Base-by-base conservation (phyloP, 2,888 invertebrate species). In the Habroteleia sp. region DNA sequence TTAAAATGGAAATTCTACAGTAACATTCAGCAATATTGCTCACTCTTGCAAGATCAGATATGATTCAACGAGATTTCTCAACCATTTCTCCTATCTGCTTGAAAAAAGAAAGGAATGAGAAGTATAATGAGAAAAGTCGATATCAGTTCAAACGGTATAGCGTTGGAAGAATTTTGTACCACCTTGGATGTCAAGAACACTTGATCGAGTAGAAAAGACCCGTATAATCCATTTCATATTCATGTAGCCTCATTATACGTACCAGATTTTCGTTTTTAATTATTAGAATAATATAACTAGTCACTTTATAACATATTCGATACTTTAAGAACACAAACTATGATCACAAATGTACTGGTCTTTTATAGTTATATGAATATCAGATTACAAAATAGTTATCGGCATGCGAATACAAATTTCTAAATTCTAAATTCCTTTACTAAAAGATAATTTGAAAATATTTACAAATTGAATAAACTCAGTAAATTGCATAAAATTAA, bases 41-140 rank as follows among this genome's bases (percentile, higher is more conserved):
- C 69, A 71, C 52, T 54, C 52, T 41, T 31, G 37, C 48, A 58
- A 58, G 16, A 58, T 50, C 37, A 5, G 17, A 33, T 31, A 10
- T 33, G 31, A 31, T 31, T 71, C 41, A 7, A 54, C 14, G 48
- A 37, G 20, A 33, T 41, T 37, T 31, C 35, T 37, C 62, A 48
- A 56, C 25, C 48, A 29, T 52, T 58, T 41, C 20, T 11, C 5
- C 14, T 11, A 14, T 46, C 16, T 23, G 42, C 33, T 65, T 10
- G 4, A 7, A 48, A 50, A 65, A 54, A 41, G 54, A 68, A 56
- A 35, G 48, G 31, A 46, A 48, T 14, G 27, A 37, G n/a, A 72
- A 17, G 14, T 33, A 73, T 76, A 76, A 76, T 73, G 72, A 76
- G 76, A 54, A 62, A 48, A 68, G 68, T 62, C 58, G 68, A 72